Base-by-base conservation (phyloP, 2,888 invertebrate species). In the Pemphredon lugubris region DNA sequence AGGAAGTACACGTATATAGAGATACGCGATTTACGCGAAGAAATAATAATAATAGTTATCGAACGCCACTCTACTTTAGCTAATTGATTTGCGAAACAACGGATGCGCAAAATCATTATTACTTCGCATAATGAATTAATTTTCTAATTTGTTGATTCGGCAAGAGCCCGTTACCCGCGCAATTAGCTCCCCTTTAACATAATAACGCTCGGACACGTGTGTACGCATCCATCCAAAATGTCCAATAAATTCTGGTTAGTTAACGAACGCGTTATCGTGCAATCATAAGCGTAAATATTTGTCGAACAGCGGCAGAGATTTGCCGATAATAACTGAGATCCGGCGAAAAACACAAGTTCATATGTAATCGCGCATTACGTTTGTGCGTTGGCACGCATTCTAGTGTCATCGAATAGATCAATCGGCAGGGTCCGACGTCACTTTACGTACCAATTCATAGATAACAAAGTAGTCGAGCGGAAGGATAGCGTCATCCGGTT, bases 401-500 rank as follows among this genome's bases (percentile, higher is more conserved):
- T 30, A 9, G 30, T 30, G 9, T 30, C 30, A 9, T 30, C 9
- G 9, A 30, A 6, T 6, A 30, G 30, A 9, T 9, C 30, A 9
- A 30, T 30, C 9, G 30, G 0, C 30, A 30, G 11, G 7, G n/a
- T 4, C 21, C 53, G 54, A 66, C 18, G 39, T 13, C 40, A 37
- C 50, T 42, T 39, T 23, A 30, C 30, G 45, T 39, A 51, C 45
- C 34, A 63, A 55, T 57, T 51, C 47, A 20, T 32, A 59, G 40
- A 54, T 47, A 57, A 61, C 54, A 54, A 60, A 72, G 57, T 51
- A 51, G 42, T 51, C 13, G 30, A 37, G 47, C 48, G 47, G 54
- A 74, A 66, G 55, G 71, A 63, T 54, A 42, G n/a, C 61, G 42
- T 50, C 45, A 45, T 39, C 60, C 37, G 32, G 48, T 39, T n/a